Evolutionary conservation across 2,888 invertebrate genomes (phyloP).

Genomic region (Lasioglossum pauxillum): DNA sequence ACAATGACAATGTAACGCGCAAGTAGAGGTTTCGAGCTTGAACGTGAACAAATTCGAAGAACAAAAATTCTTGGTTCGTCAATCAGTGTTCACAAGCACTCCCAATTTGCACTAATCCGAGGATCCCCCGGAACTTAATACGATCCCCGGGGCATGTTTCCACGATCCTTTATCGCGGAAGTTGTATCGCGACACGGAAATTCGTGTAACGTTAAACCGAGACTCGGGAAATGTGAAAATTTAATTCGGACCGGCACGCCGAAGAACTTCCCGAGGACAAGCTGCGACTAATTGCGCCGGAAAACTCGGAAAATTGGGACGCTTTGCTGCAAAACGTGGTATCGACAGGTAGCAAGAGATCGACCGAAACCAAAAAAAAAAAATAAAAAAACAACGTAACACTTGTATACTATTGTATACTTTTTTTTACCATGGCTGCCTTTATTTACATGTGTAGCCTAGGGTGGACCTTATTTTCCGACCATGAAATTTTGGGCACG

Average conservation of each 20-base stretch:
- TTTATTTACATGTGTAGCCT: too few relatives aligned
- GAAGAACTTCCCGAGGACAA: conserved; percentile 17
- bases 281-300: conserved; percentile 35
- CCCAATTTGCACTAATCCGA: background rate
- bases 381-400: too few relatives aligned
- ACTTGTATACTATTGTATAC: background rate
- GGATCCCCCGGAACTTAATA: background rate
- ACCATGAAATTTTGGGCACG: too few relatives aligned
- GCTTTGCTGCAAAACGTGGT: background rate
- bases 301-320: conserved; percentile 28
- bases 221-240: conserved; percentile 23
- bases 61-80: background rate
- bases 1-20: too few relatives aligned
- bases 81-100: background rate
- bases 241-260: conserved; percentile 13
- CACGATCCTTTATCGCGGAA: background rate
- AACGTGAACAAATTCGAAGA: too few relatives aligned
- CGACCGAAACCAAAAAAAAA: background rate
- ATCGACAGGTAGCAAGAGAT: background rate
- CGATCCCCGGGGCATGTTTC: background rate
- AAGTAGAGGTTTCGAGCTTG: too few relatives aligned
- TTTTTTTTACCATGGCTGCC: too few relatives aligned
- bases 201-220: conserved; percentile 24
- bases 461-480: too few relatives aligned
- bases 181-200: background rate